Percentiles rank a stretch among this genome's conserved stretches.
These are phyloP conservation scores for Erinaceus europaeus DNA, from an alignment of 2,113 vertebrate species.

Conservation along the genomic window DNA sequence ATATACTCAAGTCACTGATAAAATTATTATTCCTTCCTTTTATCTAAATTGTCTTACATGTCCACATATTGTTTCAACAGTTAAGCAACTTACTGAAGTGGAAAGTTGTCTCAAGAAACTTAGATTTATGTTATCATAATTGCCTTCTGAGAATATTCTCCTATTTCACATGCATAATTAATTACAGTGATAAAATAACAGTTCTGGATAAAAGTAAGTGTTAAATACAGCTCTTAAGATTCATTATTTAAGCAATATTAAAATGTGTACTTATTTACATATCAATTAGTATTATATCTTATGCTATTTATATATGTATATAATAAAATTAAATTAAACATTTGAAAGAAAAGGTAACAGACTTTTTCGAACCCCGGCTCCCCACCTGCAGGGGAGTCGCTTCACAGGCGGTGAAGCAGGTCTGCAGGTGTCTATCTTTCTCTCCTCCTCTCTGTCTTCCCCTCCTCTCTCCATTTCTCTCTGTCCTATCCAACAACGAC, in stretches of 20 bases:
- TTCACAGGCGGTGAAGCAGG: no score
- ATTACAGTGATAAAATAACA: neutral
- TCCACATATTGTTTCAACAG: neutral
- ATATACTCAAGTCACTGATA: neutral
- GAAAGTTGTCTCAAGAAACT: neutral
- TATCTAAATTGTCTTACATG: neutral
- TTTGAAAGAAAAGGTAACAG: constrained; percentile 15
- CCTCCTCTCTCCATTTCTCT: no score
- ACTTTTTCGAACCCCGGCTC: neutral
- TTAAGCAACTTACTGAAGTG: constrained; percentile 15
- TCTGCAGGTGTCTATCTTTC: no score
- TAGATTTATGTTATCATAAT: constrained; percentile 24
- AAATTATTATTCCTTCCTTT: neutral
- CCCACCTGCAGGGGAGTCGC: no score
- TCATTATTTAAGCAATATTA: constrained; percentile 18
- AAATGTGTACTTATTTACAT: constrained; percentile 1
- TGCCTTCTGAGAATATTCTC: neutral
- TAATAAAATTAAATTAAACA: constrained; percentile 13
- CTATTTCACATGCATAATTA: neutral
- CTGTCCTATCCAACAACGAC: no score
- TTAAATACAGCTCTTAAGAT: neutral
- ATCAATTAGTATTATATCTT: constrained; percentile 8
- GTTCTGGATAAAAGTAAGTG: constrained; percentile 20
- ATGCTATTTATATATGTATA: no score
- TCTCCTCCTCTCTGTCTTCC: no score